Conservation (phyloP, 2,797 vertebrate species). For the Xiphorhynchus erythropygius region DNA sequence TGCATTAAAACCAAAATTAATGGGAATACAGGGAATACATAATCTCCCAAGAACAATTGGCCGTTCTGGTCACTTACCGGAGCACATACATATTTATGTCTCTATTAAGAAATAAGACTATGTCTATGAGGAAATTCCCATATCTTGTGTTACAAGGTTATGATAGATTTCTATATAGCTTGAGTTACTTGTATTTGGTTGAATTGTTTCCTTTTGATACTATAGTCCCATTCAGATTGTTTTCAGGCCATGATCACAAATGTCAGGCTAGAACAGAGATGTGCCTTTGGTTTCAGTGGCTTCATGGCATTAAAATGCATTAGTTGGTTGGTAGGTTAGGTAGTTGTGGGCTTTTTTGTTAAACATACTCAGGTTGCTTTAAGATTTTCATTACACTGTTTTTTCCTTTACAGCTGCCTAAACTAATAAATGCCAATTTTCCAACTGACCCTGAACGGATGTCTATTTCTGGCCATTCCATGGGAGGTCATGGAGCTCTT, state of each 20-base stretch:
- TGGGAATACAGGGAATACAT: background rate
- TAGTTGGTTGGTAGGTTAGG: background rate
- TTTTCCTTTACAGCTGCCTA: conserved; percentile 84
- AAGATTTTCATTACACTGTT: background rate
- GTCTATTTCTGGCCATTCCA: conserved; percentile 94
- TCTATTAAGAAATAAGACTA: background rate
- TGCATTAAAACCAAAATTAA: background rate
- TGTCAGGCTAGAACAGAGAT: background rate
- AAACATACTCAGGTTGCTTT: background rate
- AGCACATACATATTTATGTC: background rate
- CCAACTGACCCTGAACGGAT: conserved; percentile 86
- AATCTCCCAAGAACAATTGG: background rate
- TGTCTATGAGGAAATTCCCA: background rate
- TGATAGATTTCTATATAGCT: background rate
- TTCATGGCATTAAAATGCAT: background rate
- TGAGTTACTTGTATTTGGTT: background rate
- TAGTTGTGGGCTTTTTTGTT: background rate
- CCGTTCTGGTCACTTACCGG: background rate
- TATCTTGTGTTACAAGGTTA: background rate
- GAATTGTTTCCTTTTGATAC: background rate
- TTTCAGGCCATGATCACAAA: background rate
- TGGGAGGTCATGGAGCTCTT: conserved; percentile 95
- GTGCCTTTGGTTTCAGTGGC: background rate
- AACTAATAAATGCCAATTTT: conserved; percentile 90
- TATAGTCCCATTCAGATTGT: background rate